These are phyloP conservation scores for Etheostoma cragini DNA, from an alignment of 2,113 vertebrate species.

Conservation along the genomic window DNA sequence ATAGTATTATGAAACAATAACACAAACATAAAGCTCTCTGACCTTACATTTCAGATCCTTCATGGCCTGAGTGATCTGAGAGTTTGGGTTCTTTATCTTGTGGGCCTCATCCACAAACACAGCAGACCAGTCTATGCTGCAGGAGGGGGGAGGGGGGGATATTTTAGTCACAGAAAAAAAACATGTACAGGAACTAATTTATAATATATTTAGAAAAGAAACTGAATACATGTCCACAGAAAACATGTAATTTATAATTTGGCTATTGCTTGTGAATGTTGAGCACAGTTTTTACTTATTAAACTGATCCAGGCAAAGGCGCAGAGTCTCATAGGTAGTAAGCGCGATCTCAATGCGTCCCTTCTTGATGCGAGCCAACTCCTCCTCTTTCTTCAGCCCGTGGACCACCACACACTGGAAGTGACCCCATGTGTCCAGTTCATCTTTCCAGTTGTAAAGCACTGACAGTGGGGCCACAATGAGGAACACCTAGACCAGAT, in stretches of 20 bases:
- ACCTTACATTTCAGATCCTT: constrained; percentile 90
- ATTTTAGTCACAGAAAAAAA: constrained; percentile 14
- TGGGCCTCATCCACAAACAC: constrained; percentile 96
- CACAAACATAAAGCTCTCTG: constrained; percentile 68
- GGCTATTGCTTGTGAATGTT: neutral
- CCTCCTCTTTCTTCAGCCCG: constrained; percentile 90
- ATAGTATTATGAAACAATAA: neutral
- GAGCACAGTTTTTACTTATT: constrained; percentile 86
- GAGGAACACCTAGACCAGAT: constrained; percentile 88
- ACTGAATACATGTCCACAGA: neutral
- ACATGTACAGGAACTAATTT: neutral
- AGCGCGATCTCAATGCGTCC: constrained; percentile 92
- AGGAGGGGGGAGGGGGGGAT: neutral
- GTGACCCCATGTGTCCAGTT: constrained; percentile 96
- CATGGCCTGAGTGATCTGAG: constrained; percentile 93
- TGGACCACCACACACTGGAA: constrained; percentile 91
- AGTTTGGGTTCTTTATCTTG: constrained; percentile 95
- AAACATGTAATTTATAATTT: neutral
- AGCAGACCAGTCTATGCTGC: constrained; percentile 92
- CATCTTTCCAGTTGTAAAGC: constrained; percentile 97
- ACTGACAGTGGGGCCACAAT: constrained; percentile 96
- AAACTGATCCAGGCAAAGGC: constrained; percentile 90
- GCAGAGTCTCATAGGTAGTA: constrained; percentile 93
- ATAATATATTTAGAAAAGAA: neutral
- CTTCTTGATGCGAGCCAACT: constrained; percentile 89